Evolutionary conservation across 2,113 vertebrate species (phyloP), one percentile per base, ranked within the genome.

Genomic region (Emydura subglobosa): DNA sequence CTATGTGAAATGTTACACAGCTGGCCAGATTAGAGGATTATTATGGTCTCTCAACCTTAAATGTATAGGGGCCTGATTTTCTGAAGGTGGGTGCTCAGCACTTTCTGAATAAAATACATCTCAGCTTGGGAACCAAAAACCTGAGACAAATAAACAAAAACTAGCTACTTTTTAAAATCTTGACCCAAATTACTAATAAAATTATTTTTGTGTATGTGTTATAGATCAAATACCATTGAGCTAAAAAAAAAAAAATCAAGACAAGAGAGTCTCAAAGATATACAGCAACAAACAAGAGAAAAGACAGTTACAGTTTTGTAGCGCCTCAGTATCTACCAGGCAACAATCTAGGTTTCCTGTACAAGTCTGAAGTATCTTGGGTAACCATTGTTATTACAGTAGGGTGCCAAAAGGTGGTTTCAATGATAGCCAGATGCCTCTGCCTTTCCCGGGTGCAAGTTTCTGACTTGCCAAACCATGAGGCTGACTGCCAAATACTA

Each of bases 141-240:
- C 53, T 79, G 55, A 79, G 79, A 10, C 65, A 47, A 79, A 34
- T 5, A 19, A 14, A n/a, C 13, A 51, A 39, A 76, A 44, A 44
- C 22, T 42, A 72, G n/a, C n/a, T 34, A 19, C 61, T 44, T 51
- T 0, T 61, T 44, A 78, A 57, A 24, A 44, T 7, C 22, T 80
- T 19, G 8, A 85, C 57, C 17, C n/a, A 7, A 3, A 7, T 24
- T 94, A 24, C 61, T 17, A 39, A 27, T 21, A 22, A 53, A 31
- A 16, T 27, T 89, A 27, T 7, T 68, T 25, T 42, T 1, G 1
- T 21, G 44, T 47, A 10, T 11, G 90, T 0, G 34, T 50, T 27
- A 78, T 44, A 88, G 68, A 42, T 4, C 2, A 2, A 17, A 81
- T 65, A 50, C 31, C n/a, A 79, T 10, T 3, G 7, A 85, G 14